These are phyloP conservation scores for Anaspis maculata DNA, from an alignment of 2,888 invertebrate genomes.

Conservation along the genomic window DNA sequence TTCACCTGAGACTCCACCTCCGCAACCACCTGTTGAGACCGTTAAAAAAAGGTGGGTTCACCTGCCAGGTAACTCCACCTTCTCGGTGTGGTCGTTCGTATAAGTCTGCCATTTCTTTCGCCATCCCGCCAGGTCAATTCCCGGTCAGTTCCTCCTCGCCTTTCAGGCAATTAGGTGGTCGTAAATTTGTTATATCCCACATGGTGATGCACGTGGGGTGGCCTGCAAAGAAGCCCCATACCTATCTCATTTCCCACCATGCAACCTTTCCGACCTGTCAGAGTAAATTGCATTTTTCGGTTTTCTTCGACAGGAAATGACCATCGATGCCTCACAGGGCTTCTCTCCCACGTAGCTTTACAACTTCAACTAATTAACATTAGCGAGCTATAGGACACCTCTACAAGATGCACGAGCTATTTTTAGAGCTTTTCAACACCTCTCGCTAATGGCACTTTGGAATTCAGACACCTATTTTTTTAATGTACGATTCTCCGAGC, in stretches of 20 bases:
- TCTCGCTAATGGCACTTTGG: no score
- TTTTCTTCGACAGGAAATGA: conserved; percentile 33
- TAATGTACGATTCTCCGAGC: no score
- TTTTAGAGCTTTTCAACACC: no score
- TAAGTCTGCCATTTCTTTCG: no score
- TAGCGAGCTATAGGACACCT: no score
- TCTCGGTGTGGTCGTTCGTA: background rate
- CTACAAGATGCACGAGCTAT: no score
- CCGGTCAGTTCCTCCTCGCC: no score
- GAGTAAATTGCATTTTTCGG: conserved; percentile 31
- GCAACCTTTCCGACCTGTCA: conserved; percentile 26
- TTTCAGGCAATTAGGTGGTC: no score
- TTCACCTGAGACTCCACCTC: background rate
- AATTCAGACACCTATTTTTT: no score
- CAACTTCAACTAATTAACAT: conserved; percentile 23
- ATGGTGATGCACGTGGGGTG: background rate
- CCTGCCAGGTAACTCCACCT: background rate
- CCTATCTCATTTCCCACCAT: conserved; percentile 1
- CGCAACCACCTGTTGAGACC: background rate
- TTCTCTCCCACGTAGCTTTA: conserved; percentile 21
- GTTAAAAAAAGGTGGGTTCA: background rate
- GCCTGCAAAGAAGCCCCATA: conserved; percentile 1
- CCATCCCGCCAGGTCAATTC: no score
- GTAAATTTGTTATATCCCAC: no score
- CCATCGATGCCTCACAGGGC: conserved; percentile 26